These are phyloP conservation scores for Scaptomyza pallida DNA, from an alignment of 1,140 invertebrate genomes.

Conservation along the genomic window DNA sequence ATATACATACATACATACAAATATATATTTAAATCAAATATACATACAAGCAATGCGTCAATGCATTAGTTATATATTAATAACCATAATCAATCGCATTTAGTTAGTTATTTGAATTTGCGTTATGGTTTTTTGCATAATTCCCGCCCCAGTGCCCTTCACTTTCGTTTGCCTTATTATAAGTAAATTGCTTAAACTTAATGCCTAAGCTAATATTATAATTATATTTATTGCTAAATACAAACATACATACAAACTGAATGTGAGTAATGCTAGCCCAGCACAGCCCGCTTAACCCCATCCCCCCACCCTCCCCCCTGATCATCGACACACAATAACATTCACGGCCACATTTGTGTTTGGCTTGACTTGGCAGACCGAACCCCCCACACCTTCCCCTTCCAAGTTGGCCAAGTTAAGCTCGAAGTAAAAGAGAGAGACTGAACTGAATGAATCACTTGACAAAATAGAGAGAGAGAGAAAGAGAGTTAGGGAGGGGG, in stretches of 20 bases:
- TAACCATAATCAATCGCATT: constrained; percentile 24
- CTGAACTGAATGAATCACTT: constrained; percentile 66
- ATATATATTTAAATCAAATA: constrained; percentile 64
- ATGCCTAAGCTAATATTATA: constrained; percentile 67
- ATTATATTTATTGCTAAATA: constrained; percentile 65
- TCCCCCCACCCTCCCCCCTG: no score
- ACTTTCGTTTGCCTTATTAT: constrained; percentile 80
- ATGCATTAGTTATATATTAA: constrained; percentile 21
- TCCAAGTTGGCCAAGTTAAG: constrained; percentile 15
- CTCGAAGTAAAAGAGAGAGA: constrained; percentile 47
- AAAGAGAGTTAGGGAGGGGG: not conserved
- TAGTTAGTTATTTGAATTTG: constrained; percentile 50
- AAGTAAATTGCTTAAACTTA: constrained; percentile 66
- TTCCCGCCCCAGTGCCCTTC: constrained; percentile 72
- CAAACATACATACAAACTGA: constrained; percentile 40
- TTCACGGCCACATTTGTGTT: constrained; percentile 61
- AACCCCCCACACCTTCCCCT: no score
- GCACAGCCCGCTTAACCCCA: no score
- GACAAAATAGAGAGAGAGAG: constrained; percentile 10
- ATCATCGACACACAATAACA: constrained; percentile 14
- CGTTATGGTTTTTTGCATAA: constrained; percentile 62
- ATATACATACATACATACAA: no score
- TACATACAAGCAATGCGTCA: constrained; percentile 53
- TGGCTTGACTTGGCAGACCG: constrained; percentile 60
- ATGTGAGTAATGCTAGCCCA: constrained; percentile 26